Evolutionary conservation across 1,140 invertebrate genomes (phyloP), one percentile per base, ranked within the genome.

Genomic region (Papilio polyxenes): DNA sequence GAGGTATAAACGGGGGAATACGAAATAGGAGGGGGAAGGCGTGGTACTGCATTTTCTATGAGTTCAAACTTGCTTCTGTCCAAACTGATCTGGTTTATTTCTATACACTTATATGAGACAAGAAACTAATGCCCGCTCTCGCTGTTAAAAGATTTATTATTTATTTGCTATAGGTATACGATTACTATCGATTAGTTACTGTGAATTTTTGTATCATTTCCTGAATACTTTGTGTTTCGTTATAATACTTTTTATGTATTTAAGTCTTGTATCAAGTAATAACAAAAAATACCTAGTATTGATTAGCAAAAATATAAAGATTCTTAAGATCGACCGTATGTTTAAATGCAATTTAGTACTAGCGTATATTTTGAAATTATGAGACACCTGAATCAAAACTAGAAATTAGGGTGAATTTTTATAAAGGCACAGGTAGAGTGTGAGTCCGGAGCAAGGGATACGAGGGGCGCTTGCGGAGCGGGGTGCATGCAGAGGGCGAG

Each of bases 11-110:
- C 74, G 82, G 83, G 88, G 86, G 84, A 59, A 85, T 76, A 72
- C 59, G 84, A 85, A 83, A 87, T 80, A 85, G 87, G 83, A 81
- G 84, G 87, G 88, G 88, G 82, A 88, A 89, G 89, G 89, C 87
- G 85, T 76, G 83, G 59, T 82, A 78, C 85, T 93, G 91, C 89
- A 93, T 93, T 92, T 93, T 93, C 88, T 88, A 93, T 93, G 91
- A 92, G 87, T 82, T 85, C 83, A 80, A 81, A 86, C 88, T 88
- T 87, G 85, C 23, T 31, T 31, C 23, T 31, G 23, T 31, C 23
- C 23, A 87, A 82, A 83, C 86, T 85, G 85, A 86, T 86, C 83
- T 83, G 83, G 78, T 83, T 81, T 83, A 80, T 85, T 81, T 77
- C 82, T 75, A 65, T 87, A 65, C 49, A 53, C 72, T 65, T 79